Conservation (phyloP, 2,113 vertebrate genomes). For the Scomber scombrus region DNA sequence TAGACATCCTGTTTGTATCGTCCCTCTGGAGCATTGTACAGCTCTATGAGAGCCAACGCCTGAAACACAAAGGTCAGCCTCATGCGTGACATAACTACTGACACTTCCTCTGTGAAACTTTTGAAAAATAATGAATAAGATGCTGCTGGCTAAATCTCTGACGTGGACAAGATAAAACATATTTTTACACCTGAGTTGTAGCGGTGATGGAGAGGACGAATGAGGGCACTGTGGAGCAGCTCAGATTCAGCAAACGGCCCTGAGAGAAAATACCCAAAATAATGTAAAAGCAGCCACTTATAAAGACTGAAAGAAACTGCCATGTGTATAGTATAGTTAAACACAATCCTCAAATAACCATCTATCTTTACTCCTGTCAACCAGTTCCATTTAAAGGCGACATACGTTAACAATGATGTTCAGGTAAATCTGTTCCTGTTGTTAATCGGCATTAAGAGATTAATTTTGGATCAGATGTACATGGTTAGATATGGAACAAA, state of each 20-base stretch:
- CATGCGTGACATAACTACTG: too few species aligned
- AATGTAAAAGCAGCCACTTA: neutral
- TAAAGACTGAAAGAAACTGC: neutral
- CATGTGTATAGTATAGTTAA: neutral
- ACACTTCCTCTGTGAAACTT: neutral
- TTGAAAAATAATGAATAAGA: neutral
- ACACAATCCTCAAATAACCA: neutral
- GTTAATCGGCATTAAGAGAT: neutral
- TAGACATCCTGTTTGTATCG: conserved; percentile 95
- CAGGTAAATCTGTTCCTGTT: neutral
- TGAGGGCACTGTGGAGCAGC: conserved; percentile 96
- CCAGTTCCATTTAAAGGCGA: neutral
- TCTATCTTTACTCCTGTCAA: conserved; percentile 7
- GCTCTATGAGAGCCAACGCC: conserved; percentile 88
- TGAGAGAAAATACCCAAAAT: conserved; percentile 57
- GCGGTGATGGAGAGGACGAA: conserved; percentile 96
- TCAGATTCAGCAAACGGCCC: conserved; percentile 95
- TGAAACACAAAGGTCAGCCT: conserved; percentile 32
- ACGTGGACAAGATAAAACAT: too few species aligned
- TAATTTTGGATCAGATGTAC: too few species aligned
- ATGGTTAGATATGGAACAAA: too few species aligned
- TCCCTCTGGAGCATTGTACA: conserved; percentile 93
- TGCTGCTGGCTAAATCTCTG: too few species aligned
- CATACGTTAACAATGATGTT: neutral
- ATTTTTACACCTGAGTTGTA: conserved; percentile 88